Evolutionary conservation across 2,888 invertebrate genomes (phyloP), one percentile per base, ranked within the genome.

Genomic region (Sesamia inferens): DNA sequence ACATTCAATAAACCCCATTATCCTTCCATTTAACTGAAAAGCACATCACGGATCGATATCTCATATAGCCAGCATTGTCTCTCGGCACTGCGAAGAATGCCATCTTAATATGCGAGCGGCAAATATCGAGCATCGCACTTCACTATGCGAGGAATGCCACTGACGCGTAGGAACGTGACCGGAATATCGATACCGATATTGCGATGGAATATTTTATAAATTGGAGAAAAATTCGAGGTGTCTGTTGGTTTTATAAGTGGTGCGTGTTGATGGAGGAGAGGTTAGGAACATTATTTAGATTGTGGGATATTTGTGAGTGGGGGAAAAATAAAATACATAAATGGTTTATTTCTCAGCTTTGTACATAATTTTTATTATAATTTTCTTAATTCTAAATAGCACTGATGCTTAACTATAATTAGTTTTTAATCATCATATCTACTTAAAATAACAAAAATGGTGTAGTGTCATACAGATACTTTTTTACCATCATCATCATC

Each of bases 81-180:
- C 47, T 68, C 73, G 68, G 66, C 70, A 71, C 54, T 66, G 72
- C 72, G 57, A 82, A 82, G 82, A 82, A 82, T 82, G 82, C 82
- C 72, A 82, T 85, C 82, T 82, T 82, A 82, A 82, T 82, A 82
- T 82, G 82, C 85, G 82, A 72, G 66, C 73, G 72, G 82, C 78
- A 85, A 82, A 82, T 82, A 82, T 82, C 82, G 82, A 70, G 68
- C 85, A 68, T n/a, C 61, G 71, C 81, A 84, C 81, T 81, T 84
- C 85, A 81, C 81, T 84, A 92, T 92, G 92, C 88, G 59, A 54
- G 91, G 94, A 92, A 94, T 94, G 90, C 87, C 78, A 73, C 55
- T 81, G 85, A 84, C 88, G 87, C 85, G 87, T 79, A 88, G 79
- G 81, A 87, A 92, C 90, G 93, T 90, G 92, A 88, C 75, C 54